Percentiles rank a stretch among this genome's conserved stretches.
phyloP scores from a whole-genome alignment of 2,888 invertebrate genomes.

The Zeuzera pyrina region DNA sequence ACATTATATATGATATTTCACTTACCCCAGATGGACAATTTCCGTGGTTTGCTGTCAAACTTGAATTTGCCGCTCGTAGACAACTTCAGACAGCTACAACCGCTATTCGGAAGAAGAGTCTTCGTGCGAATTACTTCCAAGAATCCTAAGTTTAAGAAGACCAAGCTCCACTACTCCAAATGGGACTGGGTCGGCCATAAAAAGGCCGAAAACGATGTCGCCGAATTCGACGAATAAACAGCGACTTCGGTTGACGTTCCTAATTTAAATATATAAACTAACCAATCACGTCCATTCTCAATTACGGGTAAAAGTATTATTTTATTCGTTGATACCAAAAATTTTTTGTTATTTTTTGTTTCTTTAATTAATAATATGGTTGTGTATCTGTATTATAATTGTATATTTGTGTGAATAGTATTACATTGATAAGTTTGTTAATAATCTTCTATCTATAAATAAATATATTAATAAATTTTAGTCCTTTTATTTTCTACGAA shows the following conservation, averaged over 20 bases:
- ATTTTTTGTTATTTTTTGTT: slow-evolving; percentile 18
- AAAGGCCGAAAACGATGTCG: slow-evolving; percentile 61
- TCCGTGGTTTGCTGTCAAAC: slow-evolving; percentile 76
- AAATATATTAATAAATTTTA: slow-evolving; percentile 18
- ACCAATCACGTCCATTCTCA: slow-evolving; percentile 20
- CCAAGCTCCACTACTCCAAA: slow-evolving; percentile 73
- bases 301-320: slow-evolving; percentile 46
- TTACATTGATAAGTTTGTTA: slow-evolving; percentile 35
- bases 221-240: slow-evolving; percentile 57
- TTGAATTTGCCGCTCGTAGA: slow-evolving; percentile 77
- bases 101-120: slow-evolving; percentile 77
- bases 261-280: slow-evolving; percentile 4
- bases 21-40: slow-evolving; percentile 76
- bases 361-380: too few species aligned
- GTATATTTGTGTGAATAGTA: slow-evolving; percentile 34
- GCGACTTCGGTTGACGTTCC: too few species aligned
- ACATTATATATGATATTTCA: too few species aligned
- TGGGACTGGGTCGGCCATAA: slow-evolving; percentile 77
- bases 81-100: slow-evolving; percentile 79
- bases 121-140: slow-evolving; percentile 76
- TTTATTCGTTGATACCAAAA: slow-evolving; percentile 34
- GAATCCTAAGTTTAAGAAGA: slow-evolving; percentile 71
- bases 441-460: slow-evolving; percentile 28
- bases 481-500: slow-evolving; percentile 24
- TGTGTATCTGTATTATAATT: slow-evolving; percentile 36